Evolutionary conservation across 2,113 vertebrate genomes (phyloP).

Genomic region (Mastomys natalensis): DNA sequence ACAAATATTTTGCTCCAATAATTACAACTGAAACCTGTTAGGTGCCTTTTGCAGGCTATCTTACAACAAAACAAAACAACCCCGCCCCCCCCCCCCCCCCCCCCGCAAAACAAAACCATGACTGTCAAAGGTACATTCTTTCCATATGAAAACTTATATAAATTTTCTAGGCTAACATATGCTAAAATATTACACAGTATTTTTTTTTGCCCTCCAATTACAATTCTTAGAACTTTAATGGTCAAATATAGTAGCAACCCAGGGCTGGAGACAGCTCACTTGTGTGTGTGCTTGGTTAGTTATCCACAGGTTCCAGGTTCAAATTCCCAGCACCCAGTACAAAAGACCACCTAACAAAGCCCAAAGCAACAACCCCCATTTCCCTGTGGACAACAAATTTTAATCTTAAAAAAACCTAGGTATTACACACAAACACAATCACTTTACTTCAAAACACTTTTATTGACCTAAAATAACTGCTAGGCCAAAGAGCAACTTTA

Average conservation of each 20-base stretch:
- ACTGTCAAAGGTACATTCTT: neutral
- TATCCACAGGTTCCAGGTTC: neutral
- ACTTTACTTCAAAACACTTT: slow-evolving; percentile 55
- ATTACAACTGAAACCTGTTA: slow-evolving; percentile 44
- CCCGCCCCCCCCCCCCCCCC: too few species aligned
- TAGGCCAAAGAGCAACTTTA: slow-evolving; percentile 78
- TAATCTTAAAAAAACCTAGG: neutral
- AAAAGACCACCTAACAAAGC: neutral
- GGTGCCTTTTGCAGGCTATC: neutral
- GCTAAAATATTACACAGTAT: neutral
- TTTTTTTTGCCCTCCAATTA: neutral
- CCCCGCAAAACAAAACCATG: too few species aligned
- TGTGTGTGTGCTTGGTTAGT: neutral
- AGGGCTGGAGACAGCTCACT: neutral
- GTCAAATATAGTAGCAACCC: slow-evolving; percentile 10
- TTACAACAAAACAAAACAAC: neutral
- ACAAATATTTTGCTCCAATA: neutral
- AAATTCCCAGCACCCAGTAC: neutral
- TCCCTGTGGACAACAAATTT: neutral
- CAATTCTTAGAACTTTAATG: neutral
- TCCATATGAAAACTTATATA: neutral
- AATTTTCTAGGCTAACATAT: neutral
- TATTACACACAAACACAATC: slow-evolving; percentile 24
- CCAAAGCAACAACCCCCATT: neutral
- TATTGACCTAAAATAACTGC: slow-evolving; percentile 47